These are phyloP conservation scores for Sesamia nonagrioides DNA, from an alignment of 1,140 invertebrate species.

Conservation along the genomic window DNA sequence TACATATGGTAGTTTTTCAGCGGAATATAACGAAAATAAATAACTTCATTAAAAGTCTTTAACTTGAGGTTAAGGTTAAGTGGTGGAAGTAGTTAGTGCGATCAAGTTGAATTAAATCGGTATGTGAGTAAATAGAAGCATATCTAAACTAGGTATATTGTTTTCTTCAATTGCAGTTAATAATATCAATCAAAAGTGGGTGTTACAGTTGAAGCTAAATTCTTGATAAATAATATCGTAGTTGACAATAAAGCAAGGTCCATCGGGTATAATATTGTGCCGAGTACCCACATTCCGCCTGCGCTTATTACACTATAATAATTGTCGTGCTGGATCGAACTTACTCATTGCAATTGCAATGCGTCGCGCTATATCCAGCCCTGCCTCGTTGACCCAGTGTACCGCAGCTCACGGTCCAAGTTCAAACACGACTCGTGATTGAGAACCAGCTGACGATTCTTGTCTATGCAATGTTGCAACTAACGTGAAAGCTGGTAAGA, in stretches of 20 bases:
- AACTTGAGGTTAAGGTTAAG: slow-evolving; percentile 18
- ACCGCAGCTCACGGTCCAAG: slow-evolving; percentile 56
- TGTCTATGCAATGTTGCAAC: slow-evolving; percentile 59
- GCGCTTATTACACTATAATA: slow-evolving; percentile 56
- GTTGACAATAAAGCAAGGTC: slow-evolving; percentile 13
- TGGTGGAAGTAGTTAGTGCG: slow-evolving; percentile 7
- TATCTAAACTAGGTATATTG: slow-evolving; percentile 11
- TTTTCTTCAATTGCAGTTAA: slow-evolving; percentile 40
- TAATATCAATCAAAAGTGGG: slow-evolving; percentile 22
- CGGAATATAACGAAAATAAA: slow-evolving; percentile 2
- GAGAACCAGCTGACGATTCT: slow-evolving; percentile 41
- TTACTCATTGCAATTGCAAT: slow-evolving; percentile 46
- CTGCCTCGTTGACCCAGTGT: slow-evolving; percentile 60
- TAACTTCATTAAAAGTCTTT: not conserved
- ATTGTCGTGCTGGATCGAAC: slow-evolving; percentile 53
- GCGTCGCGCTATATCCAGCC: slow-evolving; percentile 41
- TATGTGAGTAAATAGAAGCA: not conserved
- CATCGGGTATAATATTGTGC: not conserved
- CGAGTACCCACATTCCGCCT: slow-evolving; percentile 7
- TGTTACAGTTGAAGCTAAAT: slow-evolving; percentile 23
- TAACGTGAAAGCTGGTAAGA: slow-evolving; percentile 59
- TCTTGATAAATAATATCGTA: slow-evolving; percentile 18
- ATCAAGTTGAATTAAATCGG: slow-evolving; percentile 19
- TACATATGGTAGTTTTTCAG: not conserved
- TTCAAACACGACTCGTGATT: slow-evolving; percentile 55